These are phyloP conservation scores for Hofmannophila pseudospretella DNA, from an alignment of 2,888 invertebrate species.

Conservation along the genomic window DNA sequence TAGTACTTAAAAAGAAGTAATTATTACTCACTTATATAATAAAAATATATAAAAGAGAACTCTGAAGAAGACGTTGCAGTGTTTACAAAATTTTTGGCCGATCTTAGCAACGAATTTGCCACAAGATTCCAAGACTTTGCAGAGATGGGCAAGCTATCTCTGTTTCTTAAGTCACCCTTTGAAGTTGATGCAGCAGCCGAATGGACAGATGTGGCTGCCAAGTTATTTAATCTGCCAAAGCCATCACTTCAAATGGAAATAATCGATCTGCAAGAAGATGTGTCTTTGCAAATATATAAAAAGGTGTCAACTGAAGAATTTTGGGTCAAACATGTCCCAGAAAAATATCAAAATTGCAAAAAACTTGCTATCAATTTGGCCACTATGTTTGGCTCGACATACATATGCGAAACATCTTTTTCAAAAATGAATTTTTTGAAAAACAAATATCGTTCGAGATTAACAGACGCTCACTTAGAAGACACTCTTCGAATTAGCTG, in stretches of 20 bases:
- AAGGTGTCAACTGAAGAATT: slow-evolving; percentile 13
- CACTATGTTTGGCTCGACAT: slow-evolving; percentile 11
- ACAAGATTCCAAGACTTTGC: too few species aligned
- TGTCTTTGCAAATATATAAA: slow-evolving; percentile 13
- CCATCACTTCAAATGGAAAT: slow-evolving; percentile 13
- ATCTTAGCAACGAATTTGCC: slow-evolving; percentile 9
- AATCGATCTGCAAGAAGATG: slow-evolving; percentile 13
- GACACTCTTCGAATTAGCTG: too few species aligned
- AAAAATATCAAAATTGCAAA: slow-evolving; percentile 12
- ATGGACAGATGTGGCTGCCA: slow-evolving; percentile 25
- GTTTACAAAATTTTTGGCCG: slow-evolving; percentile 19
- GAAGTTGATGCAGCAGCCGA: slow-evolving; percentile 13
- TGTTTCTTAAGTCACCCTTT: slow-evolving; percentile 1
- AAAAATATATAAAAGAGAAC: too few species aligned
- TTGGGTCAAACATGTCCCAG: too few species aligned
- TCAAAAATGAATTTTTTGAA: too few species aligned
- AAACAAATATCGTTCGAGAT: slow-evolving; percentile 10
- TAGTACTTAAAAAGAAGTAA: too few species aligned
- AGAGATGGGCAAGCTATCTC: too few species aligned
- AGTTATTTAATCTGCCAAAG: slow-evolving; percentile 22
- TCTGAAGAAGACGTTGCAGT: slow-evolving; percentile 26
- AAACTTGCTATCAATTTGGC: slow-evolving; percentile 12
- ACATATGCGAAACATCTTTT: slow-evolving; percentile 12
- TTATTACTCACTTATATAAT: too few species aligned
- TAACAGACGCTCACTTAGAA: background rate